Evolutionary conservation across 2,888 invertebrate species (phyloP).

Genomic region (Drosophila stalkeri): DNA sequence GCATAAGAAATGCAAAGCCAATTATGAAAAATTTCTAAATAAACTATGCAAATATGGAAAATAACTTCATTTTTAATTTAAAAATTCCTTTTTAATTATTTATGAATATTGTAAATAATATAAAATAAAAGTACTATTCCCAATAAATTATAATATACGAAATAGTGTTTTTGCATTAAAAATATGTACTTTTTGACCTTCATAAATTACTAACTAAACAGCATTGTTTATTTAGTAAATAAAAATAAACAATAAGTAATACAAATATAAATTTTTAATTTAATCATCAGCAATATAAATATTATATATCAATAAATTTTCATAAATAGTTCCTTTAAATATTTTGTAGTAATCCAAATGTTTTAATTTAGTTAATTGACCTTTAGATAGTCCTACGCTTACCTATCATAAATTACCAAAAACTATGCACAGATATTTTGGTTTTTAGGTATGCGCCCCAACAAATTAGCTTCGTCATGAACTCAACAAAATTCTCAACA

Average conservation of each 20-base stretch:
- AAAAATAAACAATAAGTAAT: too few species aligned
- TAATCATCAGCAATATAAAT: too few species aligned
- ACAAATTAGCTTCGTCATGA: slow-evolving; percentile 44
- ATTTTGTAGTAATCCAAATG: background rate
- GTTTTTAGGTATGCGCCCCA: slow-evolving; percentile 14
- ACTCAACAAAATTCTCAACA: slow-evolving; percentile 23
- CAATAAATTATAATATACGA: background rate
- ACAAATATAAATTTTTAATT: too few species aligned
- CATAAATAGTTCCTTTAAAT: too few species aligned
- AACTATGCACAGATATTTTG: slow-evolving; percentile 20
- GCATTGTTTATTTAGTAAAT: too few species aligned
- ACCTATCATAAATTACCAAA: slow-evolving; percentile 3
- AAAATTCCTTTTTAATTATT: too few species aligned
- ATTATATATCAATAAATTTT: background rate
- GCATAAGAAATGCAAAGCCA: background rate
- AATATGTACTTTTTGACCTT: too few species aligned
- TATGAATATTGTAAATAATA: too few species aligned
- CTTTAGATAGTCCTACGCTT: background rate
- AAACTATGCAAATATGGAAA: background rate
- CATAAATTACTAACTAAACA: too few species aligned
- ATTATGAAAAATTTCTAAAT: background rate
- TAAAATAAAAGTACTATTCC: too few species aligned
- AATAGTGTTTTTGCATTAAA: background rate
- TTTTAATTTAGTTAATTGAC: background rate
- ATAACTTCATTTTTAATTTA: background rate